Percentiles rank a stretch among this genome's conserved stretches.
Evolutionary conservation across 2,113 vertebrate species (phyloP).

Genomic region (Saccopteryx leptura): DNA sequence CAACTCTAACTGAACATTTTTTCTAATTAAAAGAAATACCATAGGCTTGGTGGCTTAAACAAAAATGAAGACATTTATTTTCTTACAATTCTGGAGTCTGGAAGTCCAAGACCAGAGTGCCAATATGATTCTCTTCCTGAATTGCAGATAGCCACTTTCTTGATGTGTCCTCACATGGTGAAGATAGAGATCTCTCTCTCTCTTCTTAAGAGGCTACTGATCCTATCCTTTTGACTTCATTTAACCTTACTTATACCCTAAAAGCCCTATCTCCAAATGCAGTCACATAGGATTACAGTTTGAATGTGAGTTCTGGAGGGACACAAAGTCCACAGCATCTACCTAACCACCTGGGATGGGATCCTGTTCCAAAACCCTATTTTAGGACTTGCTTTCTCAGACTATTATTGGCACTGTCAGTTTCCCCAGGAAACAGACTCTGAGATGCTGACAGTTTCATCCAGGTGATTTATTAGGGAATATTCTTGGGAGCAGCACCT

Average conservation of each 20-base stretch:
- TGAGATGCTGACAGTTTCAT: background rate
- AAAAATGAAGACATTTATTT: background rate
- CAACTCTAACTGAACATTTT: background rate
- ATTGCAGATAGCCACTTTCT: background rate
- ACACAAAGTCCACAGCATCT: background rate
- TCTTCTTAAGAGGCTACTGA: background rate
- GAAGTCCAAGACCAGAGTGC: background rate
- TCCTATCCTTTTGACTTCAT: background rate
- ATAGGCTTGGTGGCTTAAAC: background rate
- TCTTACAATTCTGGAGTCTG: background rate
- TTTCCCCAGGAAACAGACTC: constrained; percentile 6
- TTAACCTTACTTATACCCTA: background rate
- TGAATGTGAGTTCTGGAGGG: background rate
- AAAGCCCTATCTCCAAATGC: background rate
- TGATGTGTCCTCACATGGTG: background rate
- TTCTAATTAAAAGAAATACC: background rate
- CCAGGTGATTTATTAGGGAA: background rate
- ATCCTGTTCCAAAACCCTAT: background rate
- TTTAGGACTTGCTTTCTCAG: background rate
- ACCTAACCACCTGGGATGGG: background rate
- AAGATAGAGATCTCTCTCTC: background rate
- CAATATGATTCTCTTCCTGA: background rate
- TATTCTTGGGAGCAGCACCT: background rate
- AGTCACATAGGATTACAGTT: background rate
- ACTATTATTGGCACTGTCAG: background rate